phyloP scores from a whole-genome alignment of 2,888 invertebrate species.

The Drosophila peninsularis region DNA sequence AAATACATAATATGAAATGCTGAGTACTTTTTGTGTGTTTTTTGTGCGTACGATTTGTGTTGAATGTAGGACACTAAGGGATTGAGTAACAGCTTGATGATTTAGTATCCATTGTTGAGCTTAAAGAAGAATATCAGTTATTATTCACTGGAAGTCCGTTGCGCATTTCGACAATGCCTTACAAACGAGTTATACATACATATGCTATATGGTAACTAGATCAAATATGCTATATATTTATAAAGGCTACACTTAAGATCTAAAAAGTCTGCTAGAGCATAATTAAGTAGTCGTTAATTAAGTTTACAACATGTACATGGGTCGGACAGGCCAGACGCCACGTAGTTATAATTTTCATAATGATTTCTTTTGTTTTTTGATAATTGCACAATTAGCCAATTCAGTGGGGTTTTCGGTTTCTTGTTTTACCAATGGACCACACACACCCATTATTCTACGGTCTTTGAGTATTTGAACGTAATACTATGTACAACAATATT shows the following conservation, averaged over 20 bases:
- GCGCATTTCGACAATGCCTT: slow-evolving; percentile 66
- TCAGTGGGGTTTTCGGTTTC: slow-evolving; percentile 58
- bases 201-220: slow-evolving; percentile 8
- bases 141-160: slow-evolving; percentile 82
- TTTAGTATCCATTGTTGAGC: slow-evolving; percentile 18
- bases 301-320: slow-evolving; percentile 61
- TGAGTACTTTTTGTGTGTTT: slow-evolving; percentile 41
- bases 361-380: slow-evolving; percentile 44
- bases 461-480: slow-evolving; percentile 73
- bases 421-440: slow-evolving; percentile 42
- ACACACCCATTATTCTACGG: slow-evolving; percentile 64
- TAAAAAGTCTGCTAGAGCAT: slow-evolving; percentile 58
- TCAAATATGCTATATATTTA: slow-evolving; percentile 3
- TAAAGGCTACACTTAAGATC: slow-evolving; percentile 4
- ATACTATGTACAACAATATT: slow-evolving; percentile 54
- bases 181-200: slow-evolving; percentile 18
- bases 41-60: slow-evolving; percentile 48
- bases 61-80: slow-evolving; percentile 25
- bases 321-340: slow-evolving; percentile 19
- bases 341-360: slow-evolving; percentile 29
- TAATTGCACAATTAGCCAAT: slow-evolving; percentile 79
- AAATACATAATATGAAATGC: slow-evolving; percentile 60
- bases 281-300: slow-evolving; percentile 72
- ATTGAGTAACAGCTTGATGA: slow-evolving; percentile 14
- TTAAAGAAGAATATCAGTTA: slow-evolving; percentile 68